Conservation (phyloP, 1,140 invertebrate genomes). For the Drosophila kohkoa region DNA sequence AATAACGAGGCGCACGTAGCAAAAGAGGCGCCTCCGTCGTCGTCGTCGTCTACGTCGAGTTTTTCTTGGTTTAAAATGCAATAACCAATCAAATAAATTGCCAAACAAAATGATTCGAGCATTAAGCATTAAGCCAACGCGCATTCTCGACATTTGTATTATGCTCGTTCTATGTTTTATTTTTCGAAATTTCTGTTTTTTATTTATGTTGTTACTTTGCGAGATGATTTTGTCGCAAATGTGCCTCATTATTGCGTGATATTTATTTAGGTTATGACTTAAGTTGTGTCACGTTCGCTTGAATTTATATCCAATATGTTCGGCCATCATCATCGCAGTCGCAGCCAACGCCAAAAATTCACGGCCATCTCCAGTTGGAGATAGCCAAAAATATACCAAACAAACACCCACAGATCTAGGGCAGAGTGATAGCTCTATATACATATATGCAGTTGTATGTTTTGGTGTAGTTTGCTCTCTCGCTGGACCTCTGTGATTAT, state of each 20-base stretch:
- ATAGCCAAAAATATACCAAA: conserved; percentile 10
- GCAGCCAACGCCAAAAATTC: conserved; percentile 59
- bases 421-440: conserved; percentile 28
- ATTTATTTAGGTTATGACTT: conserved; percentile 84
- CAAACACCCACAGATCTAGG: conserved; percentile 59
- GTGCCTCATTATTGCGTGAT: conserved; percentile 81
- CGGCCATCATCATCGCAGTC: conserved; percentile 55
- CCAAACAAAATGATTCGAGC: conserved; percentile 79
- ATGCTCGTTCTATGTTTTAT: conserved; percentile 9
- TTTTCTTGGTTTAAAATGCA: conserved; percentile 80
- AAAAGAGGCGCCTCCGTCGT: conserved; percentile 35
- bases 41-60: conserved; percentile 8
- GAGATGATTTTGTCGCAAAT: conserved; percentile 71
- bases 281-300: conserved; percentile 80
- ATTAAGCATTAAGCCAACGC: conserved; percentile 74
- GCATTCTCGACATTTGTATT: conserved; percentile 47
- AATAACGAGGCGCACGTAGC: conserved; percentile 68
- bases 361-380: conserved; percentile 33
- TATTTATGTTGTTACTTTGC: conserved; percentile 24
- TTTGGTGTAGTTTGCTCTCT: conserved; percentile 37
- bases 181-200: conserved; percentile 33
- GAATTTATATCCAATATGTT: conserved; percentile 83
- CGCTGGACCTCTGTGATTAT: conserved; percentile 47
- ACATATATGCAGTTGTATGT: conserved; percentile 4
- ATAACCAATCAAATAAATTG: conserved; percentile 83